Evolutionary conservation across 2,113 vertebrate species (phyloP).

Genomic region (Crotalus viridis): DNA sequence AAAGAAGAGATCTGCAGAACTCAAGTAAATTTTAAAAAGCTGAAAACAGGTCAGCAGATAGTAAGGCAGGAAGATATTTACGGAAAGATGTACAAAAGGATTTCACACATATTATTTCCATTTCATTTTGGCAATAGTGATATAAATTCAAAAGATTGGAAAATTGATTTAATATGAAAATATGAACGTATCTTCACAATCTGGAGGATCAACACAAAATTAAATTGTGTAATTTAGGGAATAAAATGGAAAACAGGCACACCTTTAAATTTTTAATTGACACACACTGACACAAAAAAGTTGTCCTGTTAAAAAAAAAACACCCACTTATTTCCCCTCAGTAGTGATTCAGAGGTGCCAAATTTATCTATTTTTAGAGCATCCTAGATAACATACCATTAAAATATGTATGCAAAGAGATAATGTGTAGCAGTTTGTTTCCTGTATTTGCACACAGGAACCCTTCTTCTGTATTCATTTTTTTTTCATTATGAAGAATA

Average conservation of each 20-base stretch:
- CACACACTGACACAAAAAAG: slow-evolving; percentile 37
- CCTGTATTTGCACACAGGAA: slow-evolving; percentile 62
- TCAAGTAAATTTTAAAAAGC: background rate
- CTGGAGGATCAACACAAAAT: slow-evolving; percentile 23
- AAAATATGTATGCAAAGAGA: slow-evolving; percentile 42
- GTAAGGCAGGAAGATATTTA: background rate
- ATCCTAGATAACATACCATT: slow-evolving; percentile 24
- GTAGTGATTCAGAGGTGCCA: slow-evolving; percentile 45
- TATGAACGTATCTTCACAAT: slow-evolving; percentile 25
- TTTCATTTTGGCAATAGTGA: background rate
- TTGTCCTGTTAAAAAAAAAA: slow-evolving; percentile 15
- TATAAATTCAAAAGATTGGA: background rate
- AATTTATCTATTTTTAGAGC: slow-evolving; percentile 43
- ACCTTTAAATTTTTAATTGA: slow-evolving; percentile 33
- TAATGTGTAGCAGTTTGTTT: slow-evolving; percentile 62
- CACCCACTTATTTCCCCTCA: background rate
- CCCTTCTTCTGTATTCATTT: slow-evolving; percentile 60
- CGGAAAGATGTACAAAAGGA: background rate
- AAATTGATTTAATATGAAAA: background rate
- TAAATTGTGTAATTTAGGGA: slow-evolving; percentile 26
- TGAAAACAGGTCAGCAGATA: background rate
- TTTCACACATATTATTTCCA: background rate
- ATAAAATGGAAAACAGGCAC: slow-evolving; percentile 13
- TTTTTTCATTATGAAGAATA: slow-evolving; percentile 60
- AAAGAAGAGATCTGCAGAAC: background rate